Base-by-base conservation (phyloP, 2,797 vertebrate genomes). In the Gymnopithys bicolor region DNA sequence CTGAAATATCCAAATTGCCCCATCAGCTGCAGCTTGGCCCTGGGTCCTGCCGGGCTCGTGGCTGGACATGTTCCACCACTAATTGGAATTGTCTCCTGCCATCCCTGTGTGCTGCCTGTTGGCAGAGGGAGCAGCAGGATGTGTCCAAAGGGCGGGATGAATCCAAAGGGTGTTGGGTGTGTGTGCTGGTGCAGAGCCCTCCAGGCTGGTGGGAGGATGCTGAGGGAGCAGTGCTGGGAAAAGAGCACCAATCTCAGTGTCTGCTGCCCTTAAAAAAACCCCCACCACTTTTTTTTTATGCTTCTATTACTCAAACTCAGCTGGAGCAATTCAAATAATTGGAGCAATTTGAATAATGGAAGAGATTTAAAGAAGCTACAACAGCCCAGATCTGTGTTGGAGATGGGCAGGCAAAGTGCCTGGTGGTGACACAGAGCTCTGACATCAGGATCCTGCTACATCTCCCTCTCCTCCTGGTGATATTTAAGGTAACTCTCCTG, bases 361-460 rank as follows among this genome's bases (percentile, higher is more conserved):
- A 45, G 75, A 21, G 21, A 23, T 53, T 74, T 37, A 25, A 58
- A 12, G 51, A 15, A 58, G 45, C 52, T 78, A 0, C n/a, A 11
- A 2, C n/a, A 81, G 56, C 35, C n/a, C 33, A 33, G 84, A 43
- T 8, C 19, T 64, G 3, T 2, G 8, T 13, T 1, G 3, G 56
- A 60, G 59, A 19, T 16, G 45, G 58, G 74, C 52, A 67, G 66
- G 22, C 5, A 9, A 35, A 58, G 43, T 22, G 48, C 19, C 25
- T 0, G 13, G 52, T 5, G 48, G 43, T 37, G 87, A 7, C 46
- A 1, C 0, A 0, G 24, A 56, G 49, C 35, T 83, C 46, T 43
- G 88, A 3, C 45, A 1, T 1, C 19, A 3, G 70, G 32, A 62
- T 2, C 74, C 45, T 51, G 49, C 59, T n/a, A 49, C 84, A 45